Base-by-base conservation (phyloP, 1,140 invertebrate species). In the Harpegnathos saltator region DNA sequence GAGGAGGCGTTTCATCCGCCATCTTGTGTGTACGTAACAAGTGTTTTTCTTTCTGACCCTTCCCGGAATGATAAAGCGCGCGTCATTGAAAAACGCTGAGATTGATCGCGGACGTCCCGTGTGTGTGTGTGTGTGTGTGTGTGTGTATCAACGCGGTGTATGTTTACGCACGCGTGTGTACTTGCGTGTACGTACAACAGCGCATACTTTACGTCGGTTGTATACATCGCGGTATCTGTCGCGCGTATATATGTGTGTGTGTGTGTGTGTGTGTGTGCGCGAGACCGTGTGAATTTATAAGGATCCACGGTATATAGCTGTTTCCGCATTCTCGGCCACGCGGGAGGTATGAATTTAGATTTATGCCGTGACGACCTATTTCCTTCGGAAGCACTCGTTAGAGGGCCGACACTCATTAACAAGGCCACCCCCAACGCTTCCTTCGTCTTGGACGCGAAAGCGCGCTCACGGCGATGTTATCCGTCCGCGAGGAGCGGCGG, bases 281-380 rank as follows among this genome's bases (percentile, higher is more conserved):
- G n/a, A n/a, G 65, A 71, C 19, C 69, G 52, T 56, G 63, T 85
- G 52, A 88, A 90, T 90, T 87, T 87, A 75, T 84, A 82, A 87
- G 69, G 77, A 83, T 56, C 17, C 14, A 7, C 29, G 2, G n/a
- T n/a, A 7, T 68, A 24, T 48, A 26, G n/a, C 14, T 62, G 26
- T 54, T 86, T 71, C 61, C 69, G 59, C 63, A 85, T 84, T 80
- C 82, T 74, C 33, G 59, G 50, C 69, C 87, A 85, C 86, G 81
- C 62, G 89, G 82, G 89, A 85, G 61, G 59, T 84, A 87, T 89
- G 85, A 90, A 90, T 90, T 87, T 87, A 87, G 81, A 90, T 85
- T 84, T 82, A 81, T 29, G 50, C 24, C 56, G 15, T 11, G 77
- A 29, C 54, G 68, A 85, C 80, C 86, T 54, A 71, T 77, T 83